These are phyloP conservation scores for Sclerodermus sp. DNA, from an alignment of 2,888 invertebrate genomes.

Conservation along the genomic window DNA sequence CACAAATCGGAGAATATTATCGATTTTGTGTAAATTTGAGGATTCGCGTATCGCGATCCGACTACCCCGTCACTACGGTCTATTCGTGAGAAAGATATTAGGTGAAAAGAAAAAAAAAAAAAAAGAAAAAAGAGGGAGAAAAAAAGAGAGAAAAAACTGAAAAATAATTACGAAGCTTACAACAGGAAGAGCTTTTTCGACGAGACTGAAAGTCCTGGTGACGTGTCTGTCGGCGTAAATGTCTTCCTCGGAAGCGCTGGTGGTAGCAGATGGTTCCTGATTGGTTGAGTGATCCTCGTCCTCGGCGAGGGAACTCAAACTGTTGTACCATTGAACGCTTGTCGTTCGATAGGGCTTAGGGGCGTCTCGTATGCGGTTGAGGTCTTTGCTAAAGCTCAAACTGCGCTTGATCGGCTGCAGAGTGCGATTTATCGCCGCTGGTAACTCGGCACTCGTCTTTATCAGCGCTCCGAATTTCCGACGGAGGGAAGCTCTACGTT, in stretches of 20 bases:
- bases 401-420: conserved; percentile 48
- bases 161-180: no score
- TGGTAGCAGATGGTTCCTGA: conserved; percentile 6
- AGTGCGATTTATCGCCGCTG: conserved; percentile 48
- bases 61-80: no score
- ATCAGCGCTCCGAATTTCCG: conserved; percentile 45
- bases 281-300: conserved; percentile 27
- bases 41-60: no score
- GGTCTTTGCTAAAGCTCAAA: conserved; percentile 49
- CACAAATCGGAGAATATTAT: no score
- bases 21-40: no score
- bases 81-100: no score
- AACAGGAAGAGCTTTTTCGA: no score
- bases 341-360: conserved; percentile 31
- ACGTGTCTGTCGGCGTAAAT: conserved; percentile 20
- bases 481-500: conserved; percentile 44
- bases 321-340: conserved; percentile 50
- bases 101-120: no score
- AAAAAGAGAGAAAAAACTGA: no score
- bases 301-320: conserved; percentile 47
- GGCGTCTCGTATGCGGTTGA: conserved; percentile 34
- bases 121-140: no score
- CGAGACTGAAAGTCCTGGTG: conserved; percentile 37
- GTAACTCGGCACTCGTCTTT: conserved; percentile 47
- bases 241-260: conserved; percentile 17